Base-by-base conservation (phyloP, 2,888 invertebrate species). In the Drosophila austrosaltans region DNA sequence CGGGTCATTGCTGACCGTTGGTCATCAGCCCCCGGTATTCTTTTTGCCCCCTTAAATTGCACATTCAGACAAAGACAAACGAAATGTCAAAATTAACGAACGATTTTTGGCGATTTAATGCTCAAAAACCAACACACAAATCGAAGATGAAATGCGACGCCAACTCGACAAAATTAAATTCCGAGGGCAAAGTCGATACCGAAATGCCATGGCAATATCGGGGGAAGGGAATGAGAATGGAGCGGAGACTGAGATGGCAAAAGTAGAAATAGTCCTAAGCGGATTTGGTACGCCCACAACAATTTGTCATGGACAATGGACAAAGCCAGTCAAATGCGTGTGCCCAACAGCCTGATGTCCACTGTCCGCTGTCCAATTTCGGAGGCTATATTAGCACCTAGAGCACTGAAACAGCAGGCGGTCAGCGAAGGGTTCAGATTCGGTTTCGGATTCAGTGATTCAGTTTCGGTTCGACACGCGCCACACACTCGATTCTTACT, bases 261-360 rank as follows among this genome's bases (percentile, higher is more conserved):
- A 59, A 72, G 63, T 39, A 64, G 77, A 70, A 74, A 75, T 77
- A 70, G 62, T 66, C 68, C 72, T 90, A 91, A 91, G 91, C 90
- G 89, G 92, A 92, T 91, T 91, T 91, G 89, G 72, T 91, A 91
- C 92, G 92, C 92, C 91, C 92, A 91, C 92, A 92, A 92, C 90
- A 92, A 92, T 92, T 91, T 92, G 91, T 91, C 88, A 90, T 88
- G 91, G 91, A 81, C 61, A 66, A 69, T 86, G 86, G 80, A 72
- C 84, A 81, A 70, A 73, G 42, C 36, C 28, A 40, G 20, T 42
- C n/a, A 40, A 74, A 72, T 42, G 82, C 67, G 69, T 78, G 84
- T 69, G 75, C 70, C 66, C 40, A 53, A 54, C 8, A 63, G 56
- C 60, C 60, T 58, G 48, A 25, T 42, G 57, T 25, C 25, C 22